Conservation (phyloP, 2,888 invertebrate species). For the Patella ulyssiponensis region DNA sequence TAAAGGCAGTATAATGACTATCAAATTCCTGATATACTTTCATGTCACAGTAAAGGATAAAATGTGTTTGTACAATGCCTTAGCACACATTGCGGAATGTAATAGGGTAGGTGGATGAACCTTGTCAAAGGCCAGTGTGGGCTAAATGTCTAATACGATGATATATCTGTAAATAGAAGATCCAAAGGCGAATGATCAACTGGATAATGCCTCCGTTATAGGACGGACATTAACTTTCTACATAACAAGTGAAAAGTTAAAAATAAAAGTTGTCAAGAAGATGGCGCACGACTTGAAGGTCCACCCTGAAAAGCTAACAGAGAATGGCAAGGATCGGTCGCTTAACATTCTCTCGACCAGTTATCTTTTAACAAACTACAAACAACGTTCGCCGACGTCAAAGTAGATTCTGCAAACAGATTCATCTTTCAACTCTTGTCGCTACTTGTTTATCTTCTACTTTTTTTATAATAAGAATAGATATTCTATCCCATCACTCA, state of each 20-base stretch:
- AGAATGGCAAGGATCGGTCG: background rate
- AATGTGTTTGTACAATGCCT: too few species aligned
- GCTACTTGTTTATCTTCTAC: background rate
- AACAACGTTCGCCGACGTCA: background rate
- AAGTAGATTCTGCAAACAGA: conserved; percentile 1
- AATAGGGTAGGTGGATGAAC: too few species aligned
- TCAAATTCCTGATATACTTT: too few species aligned
- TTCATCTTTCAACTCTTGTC: background rate
- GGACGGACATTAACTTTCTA: background rate
- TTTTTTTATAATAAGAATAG: background rate
- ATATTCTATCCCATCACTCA: too few species aligned
- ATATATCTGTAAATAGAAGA: too few species aligned
- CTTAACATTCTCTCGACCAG: background rate
- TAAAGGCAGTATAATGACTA: too few species aligned
- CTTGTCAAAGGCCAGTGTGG: too few species aligned
- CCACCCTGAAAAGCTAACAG: conserved; percentile 4
- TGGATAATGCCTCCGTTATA: too few species aligned
- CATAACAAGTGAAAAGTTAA: background rate
- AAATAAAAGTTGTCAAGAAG: background rate
- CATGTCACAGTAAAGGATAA: too few species aligned
- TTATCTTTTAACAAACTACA: background rate
- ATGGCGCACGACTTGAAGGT: background rate
- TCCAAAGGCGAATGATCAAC: too few species aligned
- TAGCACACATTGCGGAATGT: too few species aligned
- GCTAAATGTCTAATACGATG: too few species aligned